Conservation (phyloP, 2,888 invertebrate genomes). For the Acleris holmiana region DNA sequence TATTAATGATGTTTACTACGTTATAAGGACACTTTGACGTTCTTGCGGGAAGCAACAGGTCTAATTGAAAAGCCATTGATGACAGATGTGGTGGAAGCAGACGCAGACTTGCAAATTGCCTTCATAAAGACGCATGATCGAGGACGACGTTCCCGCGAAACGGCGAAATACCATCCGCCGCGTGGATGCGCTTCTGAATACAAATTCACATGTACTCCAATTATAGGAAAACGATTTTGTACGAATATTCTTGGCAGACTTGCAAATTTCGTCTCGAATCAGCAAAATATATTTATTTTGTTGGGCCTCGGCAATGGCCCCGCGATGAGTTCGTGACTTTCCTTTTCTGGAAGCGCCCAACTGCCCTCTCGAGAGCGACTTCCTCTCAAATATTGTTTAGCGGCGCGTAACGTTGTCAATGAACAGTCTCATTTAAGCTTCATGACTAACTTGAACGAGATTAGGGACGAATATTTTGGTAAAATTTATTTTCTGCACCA, state of each 20-base stretch:
- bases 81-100: conserved; percentile 39
- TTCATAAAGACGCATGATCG: conserved; percentile 82
- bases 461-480: conserved; percentile 20
- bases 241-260: conserved; percentile 84
- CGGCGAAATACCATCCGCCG: conserved; percentile 79
- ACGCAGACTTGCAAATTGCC: conserved; percentile 73
- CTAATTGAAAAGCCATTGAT: conserved; percentile 29
- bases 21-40: conserved; percentile 2
- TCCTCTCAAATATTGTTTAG: conserved; percentile 41
- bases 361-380: conserved; percentile 52
- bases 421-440: conserved; percentile 38
- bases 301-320: conserved; percentile 69
- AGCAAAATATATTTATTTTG: conserved; percentile 83
- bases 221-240: conserved; percentile 85
- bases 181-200: conserved; percentile 82
- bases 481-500: conserved; percentile 10
- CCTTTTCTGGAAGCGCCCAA: conserved; percentile 60
- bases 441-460: conserved; percentile 31
- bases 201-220: conserved; percentile 85
- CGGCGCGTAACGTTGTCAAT: conserved; percentile 33
- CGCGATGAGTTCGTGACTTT: conserved; percentile 71
- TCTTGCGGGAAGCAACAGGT: conserved; percentile 9
- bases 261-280: conserved; percentile 82
- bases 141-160: conserved; percentile 75
- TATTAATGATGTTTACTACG: too few relatives aligned